Conservation (phyloP, 2,113 vertebrate species). For the Megaleporinus macrocephalus region DNA sequence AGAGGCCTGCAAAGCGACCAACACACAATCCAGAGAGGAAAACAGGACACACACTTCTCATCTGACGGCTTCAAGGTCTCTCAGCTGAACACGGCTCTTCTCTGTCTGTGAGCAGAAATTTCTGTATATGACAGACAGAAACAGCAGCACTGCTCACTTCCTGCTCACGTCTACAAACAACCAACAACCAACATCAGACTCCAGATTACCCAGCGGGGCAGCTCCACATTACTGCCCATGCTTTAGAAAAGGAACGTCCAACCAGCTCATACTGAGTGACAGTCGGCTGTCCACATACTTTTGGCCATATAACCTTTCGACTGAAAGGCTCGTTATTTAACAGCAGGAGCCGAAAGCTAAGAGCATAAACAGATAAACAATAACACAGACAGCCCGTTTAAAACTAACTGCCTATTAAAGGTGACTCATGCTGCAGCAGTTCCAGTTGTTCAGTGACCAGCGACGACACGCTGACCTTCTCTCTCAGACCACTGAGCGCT, state of each 20-base stretch:
- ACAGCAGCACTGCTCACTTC: neutral
- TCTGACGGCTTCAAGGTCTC: neutral
- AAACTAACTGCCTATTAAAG: too few species aligned
- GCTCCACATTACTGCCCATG: too few species aligned
- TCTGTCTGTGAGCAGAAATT: neutral
- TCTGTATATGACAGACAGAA: neutral
- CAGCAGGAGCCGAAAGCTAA: too few species aligned
- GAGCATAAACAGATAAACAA: too few species aligned
- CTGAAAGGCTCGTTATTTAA: too few species aligned
- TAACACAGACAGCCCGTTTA: too few species aligned
- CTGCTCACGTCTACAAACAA: neutral
- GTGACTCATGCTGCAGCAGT: neutral
- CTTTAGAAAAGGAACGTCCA: too few species aligned
- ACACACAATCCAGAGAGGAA: neutral
- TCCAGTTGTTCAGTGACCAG: neutral
- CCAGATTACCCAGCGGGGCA: too few species aligned
- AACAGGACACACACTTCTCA: neutral
- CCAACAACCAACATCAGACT: too few species aligned
- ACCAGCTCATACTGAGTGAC: too few species aligned
- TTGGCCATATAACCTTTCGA: too few species aligned
- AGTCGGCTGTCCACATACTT: too few species aligned
- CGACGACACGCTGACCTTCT: neutral
- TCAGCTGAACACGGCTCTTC: neutral
- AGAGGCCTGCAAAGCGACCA: slow-evolving; percentile 8
- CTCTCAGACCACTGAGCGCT: neutral